Evolutionary conservation across 2,113 vertebrate genomes (phyloP), one percentile per base, ranked within the genome.

Genomic region (Hydropotes inermis): DNA sequence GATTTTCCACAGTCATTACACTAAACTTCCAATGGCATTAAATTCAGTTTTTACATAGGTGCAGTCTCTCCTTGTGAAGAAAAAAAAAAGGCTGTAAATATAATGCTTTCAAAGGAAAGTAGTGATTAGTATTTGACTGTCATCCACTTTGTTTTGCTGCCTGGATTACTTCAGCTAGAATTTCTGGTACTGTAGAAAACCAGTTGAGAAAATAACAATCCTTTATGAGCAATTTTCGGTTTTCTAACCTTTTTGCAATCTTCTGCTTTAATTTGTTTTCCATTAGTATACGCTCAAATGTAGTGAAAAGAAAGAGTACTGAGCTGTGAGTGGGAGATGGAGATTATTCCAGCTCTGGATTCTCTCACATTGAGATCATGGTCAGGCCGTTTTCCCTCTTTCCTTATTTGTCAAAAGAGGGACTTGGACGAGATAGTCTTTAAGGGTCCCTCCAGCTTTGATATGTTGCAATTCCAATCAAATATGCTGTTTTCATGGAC

Each of bases 251-350:
- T 87, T 98, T 96, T 95, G 57, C 52, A 94, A 81, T 97, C 70
- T 92, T 94, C 52, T 84, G 52, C 91, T 96, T 97, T 97, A 96
- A 96, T 97, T 98, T 97, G 89, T 96, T 97, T 98, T 94, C 94
- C 84, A 97, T 98, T 96, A 98, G 92, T 87, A 87, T 83, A 81
- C 28, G 33, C 52, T 97, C 60, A 96, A 97, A 79, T 96, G 78
- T 89, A 83, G 19, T 27, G 79, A 57, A 91, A 94, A 70, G 45
- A 95, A 91, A 84, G 60, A 85, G 39, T 2, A 50, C 61, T n/a
- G 43, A 76, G 54, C 17, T 94, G 28, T 13, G 85, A 70, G 39
- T 84, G 89, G 84, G 89, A 87, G 67, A 52, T 1, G 3, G 58
- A 85, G 60, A 91, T n/a, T 27, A 45, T 36, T 89, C 58, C 78